These are phyloP conservation scores for Microtus pennsylvanicus DNA, from an alignment of 2,113 vertebrate species.

Conservation along the genomic window DNA sequence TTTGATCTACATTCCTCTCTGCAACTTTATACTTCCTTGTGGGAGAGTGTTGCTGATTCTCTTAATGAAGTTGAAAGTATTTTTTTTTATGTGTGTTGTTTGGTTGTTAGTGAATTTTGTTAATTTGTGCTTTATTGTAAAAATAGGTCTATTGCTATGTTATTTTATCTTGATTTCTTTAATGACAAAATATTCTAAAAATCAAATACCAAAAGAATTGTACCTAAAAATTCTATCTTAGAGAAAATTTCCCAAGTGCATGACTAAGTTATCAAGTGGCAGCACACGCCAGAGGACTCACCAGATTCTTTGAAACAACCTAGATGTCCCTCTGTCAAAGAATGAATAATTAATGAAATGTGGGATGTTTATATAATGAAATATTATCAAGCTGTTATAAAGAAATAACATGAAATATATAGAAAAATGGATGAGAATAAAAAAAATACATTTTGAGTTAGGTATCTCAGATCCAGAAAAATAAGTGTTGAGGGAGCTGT, in stretches of 20 bases:
- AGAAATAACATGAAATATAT: no score
- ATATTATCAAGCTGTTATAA: background rate
- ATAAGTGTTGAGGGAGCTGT: no score
- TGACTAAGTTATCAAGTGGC: background rate
- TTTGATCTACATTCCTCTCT: background rate
- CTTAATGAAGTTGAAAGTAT: background rate
- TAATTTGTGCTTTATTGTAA: background rate
- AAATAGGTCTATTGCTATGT: background rate
- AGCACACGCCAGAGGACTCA: background rate
- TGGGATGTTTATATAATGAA: background rate
- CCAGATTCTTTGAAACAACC: no score
- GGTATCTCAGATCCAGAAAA: background rate
- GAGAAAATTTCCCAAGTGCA: background rate
- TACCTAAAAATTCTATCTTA: background rate
- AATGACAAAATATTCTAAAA: background rate
- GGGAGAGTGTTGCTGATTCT: background rate
- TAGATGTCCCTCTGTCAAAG: background rate
- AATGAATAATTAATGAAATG: background rate
- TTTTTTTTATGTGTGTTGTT: background rate
- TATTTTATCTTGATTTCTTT: background rate
- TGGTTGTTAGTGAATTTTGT: background rate
- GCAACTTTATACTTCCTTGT: background rate
- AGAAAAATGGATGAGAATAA: no score
- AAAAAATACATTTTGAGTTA: background rate
- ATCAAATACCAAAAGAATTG: background rate